Percentiles rank a stretch among this genome's conserved stretches.
These are phyloP conservation scores for Odontocerum albicorne DNA, from an alignment of 2,888 invertebrate genomes.

Conservation along the genomic window DNA sequence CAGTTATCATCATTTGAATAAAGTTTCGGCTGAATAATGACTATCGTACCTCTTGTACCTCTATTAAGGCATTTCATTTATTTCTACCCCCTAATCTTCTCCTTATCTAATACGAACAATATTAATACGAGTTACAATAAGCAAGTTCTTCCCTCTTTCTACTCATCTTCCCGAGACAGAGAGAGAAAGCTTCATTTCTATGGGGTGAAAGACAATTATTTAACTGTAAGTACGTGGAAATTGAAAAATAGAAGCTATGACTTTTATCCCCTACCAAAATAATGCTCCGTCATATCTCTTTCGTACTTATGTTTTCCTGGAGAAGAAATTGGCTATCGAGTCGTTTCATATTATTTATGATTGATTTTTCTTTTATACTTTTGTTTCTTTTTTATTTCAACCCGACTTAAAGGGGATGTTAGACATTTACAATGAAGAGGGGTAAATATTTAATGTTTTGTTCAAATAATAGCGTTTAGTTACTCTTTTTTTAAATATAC, in stretches of 20 bases:
- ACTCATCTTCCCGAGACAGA: background rate
- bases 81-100: constrained; percentile 13
- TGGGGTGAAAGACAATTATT: constrained; percentile 34
- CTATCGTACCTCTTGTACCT: background rate
- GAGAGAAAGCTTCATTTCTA: constrained; percentile 2
- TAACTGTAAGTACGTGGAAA: constrained; percentile 36
- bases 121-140: constrained; percentile 31
- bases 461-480: too few relatives aligned
- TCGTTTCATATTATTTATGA: constrained; percentile 10
- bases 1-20: too few relatives aligned
- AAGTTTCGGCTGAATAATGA: too few relatives aligned
- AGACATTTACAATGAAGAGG: too few relatives aligned
- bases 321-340: constrained; percentile 11
- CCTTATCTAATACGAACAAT: constrained; percentile 34
- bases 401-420: background rate
- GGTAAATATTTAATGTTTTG: too few relatives aligned
- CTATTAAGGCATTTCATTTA: constrained; percentile 2
- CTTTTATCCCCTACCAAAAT: constrained; percentile 33
- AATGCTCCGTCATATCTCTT: constrained; percentile 23
- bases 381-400: background rate
- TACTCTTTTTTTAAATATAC: too few relatives aligned
- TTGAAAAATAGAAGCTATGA: constrained; percentile 36
- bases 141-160: constrained; percentile 8
- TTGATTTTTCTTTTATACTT: constrained; percentile 10
- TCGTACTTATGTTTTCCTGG: constrained; percentile 11